Evolutionary conservation across 2,888 invertebrate genomes (phyloP), one percentile per base, ranked within the genome.

Genomic region (Sarcophaga variegata): DNA sequence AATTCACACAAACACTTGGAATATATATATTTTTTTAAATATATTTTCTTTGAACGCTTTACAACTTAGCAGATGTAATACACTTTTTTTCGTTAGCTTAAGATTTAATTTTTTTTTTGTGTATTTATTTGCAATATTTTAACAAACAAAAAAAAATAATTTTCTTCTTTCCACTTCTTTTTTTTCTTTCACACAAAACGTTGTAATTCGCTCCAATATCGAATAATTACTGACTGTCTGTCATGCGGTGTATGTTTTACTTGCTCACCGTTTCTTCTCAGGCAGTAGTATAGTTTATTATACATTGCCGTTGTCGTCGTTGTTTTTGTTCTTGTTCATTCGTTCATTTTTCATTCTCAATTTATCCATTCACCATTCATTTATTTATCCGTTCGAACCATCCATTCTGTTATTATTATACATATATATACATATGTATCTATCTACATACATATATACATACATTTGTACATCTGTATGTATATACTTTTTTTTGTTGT

Each of bases 161-260:
- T 37, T 37, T 37, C 37, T 10, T 17, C 2, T 17, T 54, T 54
- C 17, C 54, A 54, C 54, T 54, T 54, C 14, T 54, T 17, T 14
- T 54, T 14, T 54, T 64, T 54, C 64, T 54, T 54, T 12, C 54
- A 8, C 14, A 14, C 66, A 54, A 86, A 87, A 83, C 86, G 86
- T 79, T 87, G 83, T 84, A 84, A 87, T 67, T 64, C 84, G 81
- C 84, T 72, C 60, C 76, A 76, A 79, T 79, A 81, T 87, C 83
- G 83, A 87, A 84, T 75, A 87, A 78, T 77, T 78, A 87, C 86
- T 87, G 84, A 87, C 27, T 76, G 66, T 62, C 64, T 79, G 66
- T 62, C 70, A 75, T 71, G 69, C 81, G 72, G 81, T 59, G 67
- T 76, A 27, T 75, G 83, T 81, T 86, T 70, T 64, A 64, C 69